Base-by-base conservation (phyloP, 2,888 invertebrate species). In the Drosophila tanythrix region DNA sequence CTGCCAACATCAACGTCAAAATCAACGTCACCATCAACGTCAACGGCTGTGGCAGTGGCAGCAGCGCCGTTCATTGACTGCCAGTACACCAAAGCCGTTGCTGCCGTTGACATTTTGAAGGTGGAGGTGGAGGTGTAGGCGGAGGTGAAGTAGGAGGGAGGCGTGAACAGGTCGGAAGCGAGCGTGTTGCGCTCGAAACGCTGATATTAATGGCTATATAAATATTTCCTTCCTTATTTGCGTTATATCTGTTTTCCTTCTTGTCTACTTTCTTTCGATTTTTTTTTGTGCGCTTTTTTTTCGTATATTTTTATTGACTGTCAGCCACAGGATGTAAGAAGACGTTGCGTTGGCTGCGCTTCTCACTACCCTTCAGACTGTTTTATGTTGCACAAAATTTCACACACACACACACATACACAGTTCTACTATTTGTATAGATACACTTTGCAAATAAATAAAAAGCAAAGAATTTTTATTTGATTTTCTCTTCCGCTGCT, bases 81-180 rank as follows among this genome's bases (percentile, higher is more conserved):
- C 90, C 89, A 90, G 64, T 82, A 89, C 64, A 90, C 61, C 67
- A 89, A 63, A 40, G 80, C 67, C 29, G 88, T 74, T 61, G 83
- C 68, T 46, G 71, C 77, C 65, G 85, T 71, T 70, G 87, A 90
- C 89, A 87, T 90, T 61, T 69, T 72, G 27, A 11, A 43, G 58
- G 33, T n/a, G 25, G 5, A 25, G 36, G 35, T 25, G 33, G 33
- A 25, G 35, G 11, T 21, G 21, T 21, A 21, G 21, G 33, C 35
- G 38, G 38, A 8, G 29, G 10, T 25, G 15, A 15, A 15, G 46
- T 15, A 15, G 11, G 29, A 11, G 10, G 15, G n/a, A 6, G 21
- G 15, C 31, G 25, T n/a, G 10, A 15, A 7, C 8, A 15, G 13
- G 13, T 46, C 46, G 52, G 53, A 11, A 55, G 36, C 18, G 18